Percentiles rank a stretch among this genome's conserved stretches.
Conservation (phyloP, 2,888 invertebrate genomes). For the Chrysina gloriosa region DNA sequence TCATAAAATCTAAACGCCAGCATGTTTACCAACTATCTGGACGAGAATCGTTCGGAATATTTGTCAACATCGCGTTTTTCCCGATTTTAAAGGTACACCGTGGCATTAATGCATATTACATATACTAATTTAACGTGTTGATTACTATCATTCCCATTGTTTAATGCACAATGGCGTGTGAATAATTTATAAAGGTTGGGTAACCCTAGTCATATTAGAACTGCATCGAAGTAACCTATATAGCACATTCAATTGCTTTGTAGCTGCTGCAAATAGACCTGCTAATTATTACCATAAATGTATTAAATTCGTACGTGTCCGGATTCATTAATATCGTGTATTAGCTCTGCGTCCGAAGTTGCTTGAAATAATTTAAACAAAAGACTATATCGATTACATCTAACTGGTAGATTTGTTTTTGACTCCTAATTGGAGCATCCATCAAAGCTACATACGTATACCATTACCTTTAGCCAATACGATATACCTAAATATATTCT, state of each 20-base stretch:
- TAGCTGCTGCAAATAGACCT: slow-evolving; percentile 3
- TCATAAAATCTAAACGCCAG: not conserved
- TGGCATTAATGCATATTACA: not conserved
- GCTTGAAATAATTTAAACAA: not conserved
- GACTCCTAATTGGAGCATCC: too few relatives aligned
- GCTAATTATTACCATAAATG: slow-evolving; percentile 15
- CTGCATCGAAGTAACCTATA: not conserved
- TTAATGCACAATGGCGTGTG: not conserved
- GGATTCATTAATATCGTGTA: slow-evolving; percentile 15
- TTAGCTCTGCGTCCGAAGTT: not conserved
- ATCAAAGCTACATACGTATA: too few relatives aligned
- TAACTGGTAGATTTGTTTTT: too few relatives aligned
- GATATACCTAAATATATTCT: too few relatives aligned
- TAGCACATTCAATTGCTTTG: slow-evolving; percentile 6
- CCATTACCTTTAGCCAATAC: too few relatives aligned
- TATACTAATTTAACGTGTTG: not conserved
- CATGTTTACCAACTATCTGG: not conserved
- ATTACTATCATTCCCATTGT: not conserved
- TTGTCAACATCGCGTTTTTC: not conserved
- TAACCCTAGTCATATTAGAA: not conserved
- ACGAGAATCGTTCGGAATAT: not conserved
- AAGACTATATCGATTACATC: not conserved
- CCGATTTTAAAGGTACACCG: not conserved
- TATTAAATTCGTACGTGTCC: slow-evolving; percentile 15
- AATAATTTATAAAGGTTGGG: not conserved